Conservation (phyloP, 1,140 invertebrate genomes). For the Glossosoma conforme region DNA sequence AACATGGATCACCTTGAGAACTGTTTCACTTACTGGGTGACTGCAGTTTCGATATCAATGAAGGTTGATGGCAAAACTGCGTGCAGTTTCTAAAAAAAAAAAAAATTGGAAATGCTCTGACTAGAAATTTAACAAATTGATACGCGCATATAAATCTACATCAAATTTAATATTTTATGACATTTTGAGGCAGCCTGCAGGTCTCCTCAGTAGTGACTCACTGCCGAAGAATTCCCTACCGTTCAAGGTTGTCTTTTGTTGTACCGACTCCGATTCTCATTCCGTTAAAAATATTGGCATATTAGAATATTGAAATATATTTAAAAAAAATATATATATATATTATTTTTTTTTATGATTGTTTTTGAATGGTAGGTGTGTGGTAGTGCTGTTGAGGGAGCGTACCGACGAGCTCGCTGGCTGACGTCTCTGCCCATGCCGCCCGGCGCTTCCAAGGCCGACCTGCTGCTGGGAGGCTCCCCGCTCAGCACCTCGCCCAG, state of each 20-base stretch:
- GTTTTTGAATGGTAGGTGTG: conserved; percentile 25
- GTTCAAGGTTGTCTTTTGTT: not conserved
- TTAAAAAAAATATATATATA: not conserved
- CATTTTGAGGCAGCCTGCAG: no score
- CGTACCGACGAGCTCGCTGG: conserved; percentile 51
- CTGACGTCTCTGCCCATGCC: conserved; percentile 75
- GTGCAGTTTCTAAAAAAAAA: no score
- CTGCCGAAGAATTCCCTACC: no score
- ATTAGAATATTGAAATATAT: not conserved
- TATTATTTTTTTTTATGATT: not conserved
- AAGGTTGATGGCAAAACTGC: no score
- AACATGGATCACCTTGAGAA: no score
- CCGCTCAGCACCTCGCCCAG: conserved; percentile 62
- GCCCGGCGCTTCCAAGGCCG: conserved; percentile 75
- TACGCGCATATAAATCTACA: no score
- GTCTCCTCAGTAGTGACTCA: no score
- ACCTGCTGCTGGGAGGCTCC: conserved; percentile 61
- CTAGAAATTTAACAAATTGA: no score
- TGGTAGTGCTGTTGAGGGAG: conserved; percentile 43
- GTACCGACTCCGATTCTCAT: not conserved
- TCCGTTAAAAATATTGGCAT: not conserved
- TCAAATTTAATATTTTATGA: no score
- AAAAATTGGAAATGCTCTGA: no score
- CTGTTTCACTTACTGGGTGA: no score
- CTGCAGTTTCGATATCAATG: no score